Conservation (phyloP, 2,888 invertebrate genomes). For the Acanthosoma haemorrhoidale region DNA sequence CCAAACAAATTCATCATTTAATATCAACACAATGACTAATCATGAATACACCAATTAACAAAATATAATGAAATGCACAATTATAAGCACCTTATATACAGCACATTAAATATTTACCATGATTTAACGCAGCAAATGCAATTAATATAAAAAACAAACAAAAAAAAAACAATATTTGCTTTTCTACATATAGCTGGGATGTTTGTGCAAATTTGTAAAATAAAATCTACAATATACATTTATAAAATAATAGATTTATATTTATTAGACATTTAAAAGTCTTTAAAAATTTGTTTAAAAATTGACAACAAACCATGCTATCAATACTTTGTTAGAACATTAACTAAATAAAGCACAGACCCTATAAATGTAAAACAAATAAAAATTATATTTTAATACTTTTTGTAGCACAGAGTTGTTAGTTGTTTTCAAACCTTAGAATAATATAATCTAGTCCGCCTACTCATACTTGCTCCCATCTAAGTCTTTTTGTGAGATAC, state of each 20-base stretch:
- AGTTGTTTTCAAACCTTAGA: too few relatives aligned
- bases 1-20: too few relatives aligned
- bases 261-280: background rate
- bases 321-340: background rate
- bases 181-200: background rate
- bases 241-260: conserved; percentile 10
- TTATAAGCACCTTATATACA: background rate
- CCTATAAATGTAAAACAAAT: too few relatives aligned
- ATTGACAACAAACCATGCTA: background rate
- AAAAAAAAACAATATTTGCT: background rate
- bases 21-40: background rate
- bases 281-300: background rate
- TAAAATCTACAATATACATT: background rate
- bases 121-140: too few relatives aligned
- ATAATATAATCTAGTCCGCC: too few relatives aligned
- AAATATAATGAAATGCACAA: background rate
- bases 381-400: too few relatives aligned
- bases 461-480: too few relatives aligned
- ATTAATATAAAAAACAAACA: too few relatives aligned
- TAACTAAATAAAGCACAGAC: background rate
- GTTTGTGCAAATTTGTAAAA: background rate
- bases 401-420: too few relatives aligned
- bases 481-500: too few relatives aligned
- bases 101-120: background rate
- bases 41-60: background rate